A percentile compares a stretch with the other conserved stretches of the same genome.
Evolutionary conservation across 2,888 invertebrate species (phyloP).

Genomic region (Phengaris arion): DNA sequence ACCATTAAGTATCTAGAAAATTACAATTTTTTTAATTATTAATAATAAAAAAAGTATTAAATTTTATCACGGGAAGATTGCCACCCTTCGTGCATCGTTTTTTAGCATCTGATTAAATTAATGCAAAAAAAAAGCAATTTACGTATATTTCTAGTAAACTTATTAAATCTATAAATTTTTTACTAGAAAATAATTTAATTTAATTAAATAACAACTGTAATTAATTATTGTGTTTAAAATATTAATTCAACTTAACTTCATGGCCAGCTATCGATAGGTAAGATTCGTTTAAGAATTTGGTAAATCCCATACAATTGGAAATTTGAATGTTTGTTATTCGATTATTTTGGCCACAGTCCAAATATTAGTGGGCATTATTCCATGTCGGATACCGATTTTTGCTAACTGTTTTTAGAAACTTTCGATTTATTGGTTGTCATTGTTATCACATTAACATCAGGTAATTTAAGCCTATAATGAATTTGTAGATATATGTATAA

Average conservation of each 20-base stretch:
- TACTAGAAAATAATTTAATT: too few species aligned
- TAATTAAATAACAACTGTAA: too few species aligned
- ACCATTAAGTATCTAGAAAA: too few species aligned
- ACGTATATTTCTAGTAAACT: background rate
- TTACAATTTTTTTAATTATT: too few species aligned
- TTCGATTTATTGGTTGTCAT: slow-evolving; percentile 16
- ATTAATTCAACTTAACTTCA: background rate
- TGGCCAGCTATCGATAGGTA: background rate
- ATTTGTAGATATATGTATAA: background rate
- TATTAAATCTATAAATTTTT: too few species aligned
- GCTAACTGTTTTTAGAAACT: slow-evolving; percentile 27
- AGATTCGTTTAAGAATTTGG: background rate
- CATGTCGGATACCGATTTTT: slow-evolving; percentile 39
- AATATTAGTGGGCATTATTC: slow-evolving; percentile 50
- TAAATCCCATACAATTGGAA: background rate
- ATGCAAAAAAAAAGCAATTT: too few species aligned
- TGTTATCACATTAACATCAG: background rate
- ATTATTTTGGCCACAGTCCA: slow-evolving; percentile 71
- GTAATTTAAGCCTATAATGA: background rate
- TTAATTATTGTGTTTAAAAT: too few species aligned
- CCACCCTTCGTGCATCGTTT: background rate
- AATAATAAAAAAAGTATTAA: too few species aligned
- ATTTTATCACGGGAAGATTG: background rate
- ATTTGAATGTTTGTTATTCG: slow-evolving; percentile 47
- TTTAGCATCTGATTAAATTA: too few species aligned